Percentiles rank a stretch among this genome's conserved stretches.
phyloP scores from a whole-genome alignment of 2,113 vertebrate species.

The Camelus dromedarius region DNA sequence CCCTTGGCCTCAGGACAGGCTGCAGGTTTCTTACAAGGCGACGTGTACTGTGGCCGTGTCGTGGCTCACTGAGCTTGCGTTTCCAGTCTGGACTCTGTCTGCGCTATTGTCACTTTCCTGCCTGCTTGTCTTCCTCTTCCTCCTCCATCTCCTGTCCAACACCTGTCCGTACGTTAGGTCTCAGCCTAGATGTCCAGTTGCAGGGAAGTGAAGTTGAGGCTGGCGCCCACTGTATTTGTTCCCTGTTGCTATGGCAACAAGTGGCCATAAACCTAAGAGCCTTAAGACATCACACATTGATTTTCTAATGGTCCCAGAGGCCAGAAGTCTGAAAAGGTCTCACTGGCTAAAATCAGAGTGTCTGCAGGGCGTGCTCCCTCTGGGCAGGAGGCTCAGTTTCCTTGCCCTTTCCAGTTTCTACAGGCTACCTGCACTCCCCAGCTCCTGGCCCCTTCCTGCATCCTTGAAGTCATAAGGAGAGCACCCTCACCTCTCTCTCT shows the following conservation, averaged over 20 bases:
- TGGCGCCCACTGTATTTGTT: accelerated
- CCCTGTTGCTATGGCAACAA: neutral
- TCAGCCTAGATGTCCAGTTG: neutral
- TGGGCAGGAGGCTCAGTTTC: too few relatives aligned
- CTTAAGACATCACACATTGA: neutral
- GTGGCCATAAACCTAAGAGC: accelerated
- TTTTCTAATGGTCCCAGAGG: neutral
- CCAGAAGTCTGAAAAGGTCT: neutral
- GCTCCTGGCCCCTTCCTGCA: accelerated
- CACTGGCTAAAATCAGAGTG: neutral
- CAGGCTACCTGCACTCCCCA: accelerated
- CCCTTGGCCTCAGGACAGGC: too few relatives aligned
- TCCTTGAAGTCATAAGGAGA: neutral
- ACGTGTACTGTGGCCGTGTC: accelerated
- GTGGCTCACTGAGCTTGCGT: accelerated
- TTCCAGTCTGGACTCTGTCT: too few relatives aligned
- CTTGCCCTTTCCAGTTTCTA: neutral
- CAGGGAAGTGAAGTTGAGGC: neutral
- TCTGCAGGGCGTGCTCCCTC: accelerated
- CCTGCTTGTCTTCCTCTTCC: neutral
- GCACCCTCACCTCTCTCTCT: too few relatives aligned
- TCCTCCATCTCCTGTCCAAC: neutral
- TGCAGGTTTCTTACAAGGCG: too few relatives aligned
- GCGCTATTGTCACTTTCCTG: too few relatives aligned
- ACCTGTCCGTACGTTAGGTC: accelerated